Base-by-base conservation (phyloP, 2,888 invertebrate species). In the Glyphotaelius pellucidus region DNA sequence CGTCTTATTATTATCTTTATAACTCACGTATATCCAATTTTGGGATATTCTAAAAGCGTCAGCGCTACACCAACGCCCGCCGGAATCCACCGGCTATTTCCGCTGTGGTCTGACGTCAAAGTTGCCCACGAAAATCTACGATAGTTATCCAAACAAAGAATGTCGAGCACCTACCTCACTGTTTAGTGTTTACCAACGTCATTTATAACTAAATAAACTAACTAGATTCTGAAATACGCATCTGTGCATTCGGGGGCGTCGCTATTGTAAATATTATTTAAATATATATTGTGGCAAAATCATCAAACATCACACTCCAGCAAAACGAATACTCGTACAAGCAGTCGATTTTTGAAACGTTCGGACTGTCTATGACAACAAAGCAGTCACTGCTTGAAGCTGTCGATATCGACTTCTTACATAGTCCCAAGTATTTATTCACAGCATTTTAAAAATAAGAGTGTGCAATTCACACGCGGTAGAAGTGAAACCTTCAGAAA, bases 1-100 rank as follows among this genome's bases (percentile, higher is more conserved):
- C 25, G n/a, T 67, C n/a, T 25, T 67, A 9, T 67, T 67, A 67
- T 67, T 67, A 25, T 25, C 25, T 25, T 52, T 67, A 67, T 67
- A 67, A 67, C 67, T 67, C 67, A 15, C 19, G 32, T 87, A 32
- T 89, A 90, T 87, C 92, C 92, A 90, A 92, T 90, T 92, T 92
- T 90, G 92, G 92, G 83, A 88, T 88, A 92, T 47, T 92, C 92
- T 92, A 92, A 90, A 88, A 90, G 88, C 90, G 90, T 92, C 92
- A 38, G 19, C 90, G 90, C 35, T 86, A 81, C 79, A 80, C 84
- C 88, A 30, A 89, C 80, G 88, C 83, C 9, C 80, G 88, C 67
- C 35, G 90, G 88, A 90, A 92, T 90, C 92, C 92, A 83, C 88
- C 38, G 88, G 90, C 79, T 92, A 92, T 92, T 92, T 92, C 92